Evolutionary conservation across 2,888 invertebrate species (phyloP), one percentile per base, ranked within the genome.

Genomic region (Lepeophtheirus nordmannii): DNA sequence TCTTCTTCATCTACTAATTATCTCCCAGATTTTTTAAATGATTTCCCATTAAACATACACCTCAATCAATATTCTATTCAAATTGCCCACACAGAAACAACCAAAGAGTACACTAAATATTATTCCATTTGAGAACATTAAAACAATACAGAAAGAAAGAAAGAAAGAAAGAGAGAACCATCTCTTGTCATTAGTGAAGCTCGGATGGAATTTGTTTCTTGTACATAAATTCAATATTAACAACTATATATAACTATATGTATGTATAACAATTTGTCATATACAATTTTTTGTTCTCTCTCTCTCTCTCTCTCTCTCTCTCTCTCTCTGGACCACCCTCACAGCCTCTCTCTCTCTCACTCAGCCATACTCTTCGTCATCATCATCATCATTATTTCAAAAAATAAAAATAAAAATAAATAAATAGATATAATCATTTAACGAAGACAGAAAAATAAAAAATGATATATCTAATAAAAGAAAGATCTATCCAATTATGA

Each of bases 241-340:
- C 30, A 30, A 30, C 30, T 30, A 2, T 30, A 30, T 30, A 7
- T 30, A 30, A n/a, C n/a, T n/a, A n/a, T n/a, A n/a, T n/a, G n/a
- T n/a, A n/a, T n/a, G n/a, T 30, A 30, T 30, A 30, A 30, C 30
- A 30, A 30, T 30, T 30, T 30, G 30, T 20, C n/a, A 53, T 53
- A 53, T 17, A 53, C n/a, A 53, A 20, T 8, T n/a, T 53, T 8
- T 53, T 8, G 1, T 8, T 53, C 53, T 53, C 53, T 53, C 53
- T 53, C 53, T 53, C 53, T 53, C 53, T 53, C 53, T 53, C 53
- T 53, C 53, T 53, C 53, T 53, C 53, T 53, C 53, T 53, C 53
- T 53, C 53, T 30, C 30, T 30, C 30, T 30, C 2, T 30, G 30
- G 30, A 30, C 30, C 30, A 30, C 30, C 30, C 30, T 53, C 53